Conservation (phyloP, 2,797 vertebrate species). For the Pseudochromis fuscus region DNA sequence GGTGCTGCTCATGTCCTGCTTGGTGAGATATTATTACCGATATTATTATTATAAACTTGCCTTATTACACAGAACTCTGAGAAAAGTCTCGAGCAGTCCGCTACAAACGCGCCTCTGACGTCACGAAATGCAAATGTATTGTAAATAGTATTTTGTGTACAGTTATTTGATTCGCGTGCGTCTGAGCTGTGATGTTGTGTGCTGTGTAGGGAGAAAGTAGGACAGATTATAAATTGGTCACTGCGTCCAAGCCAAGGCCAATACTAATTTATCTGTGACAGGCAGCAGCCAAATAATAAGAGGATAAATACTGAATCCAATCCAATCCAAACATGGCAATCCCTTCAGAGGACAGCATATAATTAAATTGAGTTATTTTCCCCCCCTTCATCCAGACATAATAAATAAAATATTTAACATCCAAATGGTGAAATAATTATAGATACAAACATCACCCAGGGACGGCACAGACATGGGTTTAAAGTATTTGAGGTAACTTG, state of each 20-base stretch:
- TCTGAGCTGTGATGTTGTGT: constrained; percentile 25
- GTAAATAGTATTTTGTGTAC: background rate
- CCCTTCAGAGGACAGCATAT: constrained; percentile 49
- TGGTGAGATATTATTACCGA: constrained; percentile 66
- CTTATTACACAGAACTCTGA: background rate
- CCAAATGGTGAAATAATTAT: constrained; percentile 26
- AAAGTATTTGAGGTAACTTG: background rate
- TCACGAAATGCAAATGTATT: background rate
- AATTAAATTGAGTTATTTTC: constrained; percentile 62
- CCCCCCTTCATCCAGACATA: constrained; percentile 14
- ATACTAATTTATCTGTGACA: constrained; percentile 67
- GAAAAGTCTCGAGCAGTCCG: no score
- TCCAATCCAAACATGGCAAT: constrained; percentile 60
- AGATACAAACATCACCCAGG: background rate
- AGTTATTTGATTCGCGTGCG: constrained; percentile 16
- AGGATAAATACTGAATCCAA: constrained; percentile 69
- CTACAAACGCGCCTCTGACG: no score
- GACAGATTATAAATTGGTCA: constrained; percentile 74
- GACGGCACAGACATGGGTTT: background rate
- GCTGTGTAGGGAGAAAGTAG: constrained; percentile 49
- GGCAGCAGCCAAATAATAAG: constrained; percentile 70
- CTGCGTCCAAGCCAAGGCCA: constrained; percentile 48
- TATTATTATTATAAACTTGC: background rate
- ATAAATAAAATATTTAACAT: constrained; percentile 22
- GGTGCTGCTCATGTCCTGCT: constrained; percentile 57